A percentile compares a stretch with the other conserved stretches of the same genome.
These are phyloP conservation scores for Heliothis subflexa DNA, from an alignment of 1,140 invertebrate genomes.

Conservation along the genomic window DNA sequence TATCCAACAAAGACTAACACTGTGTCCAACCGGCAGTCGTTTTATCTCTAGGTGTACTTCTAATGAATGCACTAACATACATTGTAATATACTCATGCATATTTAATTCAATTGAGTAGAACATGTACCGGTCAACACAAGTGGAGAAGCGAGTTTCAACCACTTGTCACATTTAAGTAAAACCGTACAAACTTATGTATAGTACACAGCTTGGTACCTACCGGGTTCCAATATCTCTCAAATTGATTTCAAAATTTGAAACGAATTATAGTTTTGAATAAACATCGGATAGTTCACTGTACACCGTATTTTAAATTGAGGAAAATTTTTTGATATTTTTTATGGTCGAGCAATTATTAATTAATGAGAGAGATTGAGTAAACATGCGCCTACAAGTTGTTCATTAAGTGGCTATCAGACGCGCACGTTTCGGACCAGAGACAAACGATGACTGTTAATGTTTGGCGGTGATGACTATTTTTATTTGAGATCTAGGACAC, in stretches of 20 bases:
- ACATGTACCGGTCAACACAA: constrained; percentile 25
- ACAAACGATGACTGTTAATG: constrained; percentile 41
- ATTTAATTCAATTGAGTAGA: constrained; percentile 44
- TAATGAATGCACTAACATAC: constrained; percentile 70
- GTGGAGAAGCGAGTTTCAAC: constrained; percentile 34
- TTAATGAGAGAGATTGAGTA: constrained; percentile 26
- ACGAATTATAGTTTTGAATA: constrained; percentile 1
- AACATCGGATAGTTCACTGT: constrained; percentile 30
- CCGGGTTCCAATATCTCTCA: constrained; percentile 12
- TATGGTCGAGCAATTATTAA: constrained; percentile 28
- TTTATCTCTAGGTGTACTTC: constrained; percentile 74
- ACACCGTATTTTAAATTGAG: constrained; percentile 30
- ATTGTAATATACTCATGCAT: constrained; percentile 63
- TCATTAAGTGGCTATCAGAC: constrained; percentile 11
- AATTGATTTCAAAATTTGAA: constrained; percentile 9
- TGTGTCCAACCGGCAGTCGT: constrained; percentile 72
- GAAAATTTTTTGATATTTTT: constrained; percentile 24
- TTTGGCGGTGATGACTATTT: constrained; percentile 40
- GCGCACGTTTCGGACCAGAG: constrained; percentile 30
- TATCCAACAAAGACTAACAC: constrained; percentile 71
- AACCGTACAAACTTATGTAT: constrained; percentile 22
- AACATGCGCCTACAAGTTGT: constrained; percentile 3
- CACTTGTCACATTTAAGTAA: constrained; percentile 44
- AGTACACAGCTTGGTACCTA: not conserved
- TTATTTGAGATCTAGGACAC: constrained; percentile 35